Evolutionary conservation across 2,113 vertebrate genomes (phyloP).

Genomic region (Rhinoderma darwinii): DNA sequence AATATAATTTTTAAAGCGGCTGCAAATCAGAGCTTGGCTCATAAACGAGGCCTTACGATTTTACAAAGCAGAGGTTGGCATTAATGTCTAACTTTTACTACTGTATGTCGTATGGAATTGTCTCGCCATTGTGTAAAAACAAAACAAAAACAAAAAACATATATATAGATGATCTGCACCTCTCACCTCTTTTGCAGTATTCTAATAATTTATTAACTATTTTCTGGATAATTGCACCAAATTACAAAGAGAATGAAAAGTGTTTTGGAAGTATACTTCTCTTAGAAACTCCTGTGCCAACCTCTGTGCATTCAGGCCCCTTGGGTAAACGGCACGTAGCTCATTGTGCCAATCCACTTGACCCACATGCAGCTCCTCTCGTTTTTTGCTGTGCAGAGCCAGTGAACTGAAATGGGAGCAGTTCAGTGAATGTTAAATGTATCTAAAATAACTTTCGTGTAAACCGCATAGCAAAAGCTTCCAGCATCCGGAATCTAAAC

Average conservation of each 20-base stretch:
- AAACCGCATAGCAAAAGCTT: constrained; percentile 13
- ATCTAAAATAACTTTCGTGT: constrained; percentile 29
- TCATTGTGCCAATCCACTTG: constrained; percentile 12
- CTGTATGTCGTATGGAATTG: too few relatives aligned
- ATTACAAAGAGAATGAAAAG: neutral
- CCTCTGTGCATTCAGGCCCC: neutral
- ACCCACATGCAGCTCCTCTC: constrained; percentile 8
- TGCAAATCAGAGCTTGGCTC: too few relatives aligned
- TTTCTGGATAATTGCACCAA: neutral
- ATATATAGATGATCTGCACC: too few relatives aligned
- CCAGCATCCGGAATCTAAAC: neutral
- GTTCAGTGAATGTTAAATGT: constrained; percentile 37
- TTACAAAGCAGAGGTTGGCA: too few relatives aligned
- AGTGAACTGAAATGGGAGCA: constrained; percentile 18
- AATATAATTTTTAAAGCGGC: too few relatives aligned
- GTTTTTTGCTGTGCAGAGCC: neutral
- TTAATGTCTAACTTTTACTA: too few relatives aligned
- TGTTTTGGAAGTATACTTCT: neutral
- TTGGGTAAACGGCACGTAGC: neutral
- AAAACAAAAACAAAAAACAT: too few relatives aligned
- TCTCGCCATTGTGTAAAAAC: too few relatives aligned
- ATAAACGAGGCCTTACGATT: too few relatives aligned
- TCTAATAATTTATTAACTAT: neutral
- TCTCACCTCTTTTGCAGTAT: neutral
- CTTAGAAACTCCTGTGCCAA: neutral